Conservation (phyloP, 2,888 invertebrate species). For the Leuctra nigra region DNA sequence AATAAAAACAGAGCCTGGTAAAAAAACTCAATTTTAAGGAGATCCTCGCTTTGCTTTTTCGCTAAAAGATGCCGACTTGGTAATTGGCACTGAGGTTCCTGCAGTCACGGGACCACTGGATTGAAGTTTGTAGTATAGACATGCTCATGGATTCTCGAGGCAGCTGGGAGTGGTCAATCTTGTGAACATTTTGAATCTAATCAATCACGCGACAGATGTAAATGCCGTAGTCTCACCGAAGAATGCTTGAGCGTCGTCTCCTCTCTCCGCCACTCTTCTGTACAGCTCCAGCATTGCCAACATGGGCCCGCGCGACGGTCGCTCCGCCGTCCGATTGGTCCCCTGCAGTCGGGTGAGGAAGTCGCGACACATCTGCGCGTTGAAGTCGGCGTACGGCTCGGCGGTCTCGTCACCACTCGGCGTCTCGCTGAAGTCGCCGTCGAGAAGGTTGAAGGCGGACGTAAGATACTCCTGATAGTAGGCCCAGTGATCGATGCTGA, state of each 20-base stretch:
- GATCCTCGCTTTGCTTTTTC: too few species aligned
- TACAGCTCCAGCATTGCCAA: slow-evolving; percentile 74
- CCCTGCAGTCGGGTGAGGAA: slow-evolving; percentile 37
- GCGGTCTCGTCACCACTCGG: background rate
- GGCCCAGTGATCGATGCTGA: slow-evolving; percentile 63
- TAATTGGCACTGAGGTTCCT: too few species aligned
- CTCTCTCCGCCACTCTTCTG: slow-evolving; percentile 50
- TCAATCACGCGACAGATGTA: too few species aligned
- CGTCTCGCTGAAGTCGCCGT: slow-evolving; percentile 17
- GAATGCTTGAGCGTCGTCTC: slow-evolving; percentile 47
- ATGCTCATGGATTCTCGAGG: too few species aligned
- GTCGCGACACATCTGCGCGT: slow-evolving; percentile 37
- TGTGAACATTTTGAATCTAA: too few species aligned
- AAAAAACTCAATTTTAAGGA: too few species aligned
- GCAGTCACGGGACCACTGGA: too few species aligned
- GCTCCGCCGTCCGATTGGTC: slow-evolving; percentile 20
- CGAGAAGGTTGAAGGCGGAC: slow-evolving; percentile 55
- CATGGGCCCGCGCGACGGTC: slow-evolving; percentile 65
- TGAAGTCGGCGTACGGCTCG: slow-evolving; percentile 32
- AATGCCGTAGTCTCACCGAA: too few species aligned
- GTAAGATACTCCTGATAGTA: slow-evolving; percentile 65
- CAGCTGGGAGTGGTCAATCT: too few species aligned
- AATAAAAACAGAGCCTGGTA: too few species aligned
- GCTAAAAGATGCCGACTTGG: too few species aligned
- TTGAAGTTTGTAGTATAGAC: too few species aligned